A percentile compares a stretch with the other conserved stretches of the same genome.
Evolutionary conservation across 2,113 vertebrate species (phyloP).

Genomic region (Larimichthys polyactis): DNA sequence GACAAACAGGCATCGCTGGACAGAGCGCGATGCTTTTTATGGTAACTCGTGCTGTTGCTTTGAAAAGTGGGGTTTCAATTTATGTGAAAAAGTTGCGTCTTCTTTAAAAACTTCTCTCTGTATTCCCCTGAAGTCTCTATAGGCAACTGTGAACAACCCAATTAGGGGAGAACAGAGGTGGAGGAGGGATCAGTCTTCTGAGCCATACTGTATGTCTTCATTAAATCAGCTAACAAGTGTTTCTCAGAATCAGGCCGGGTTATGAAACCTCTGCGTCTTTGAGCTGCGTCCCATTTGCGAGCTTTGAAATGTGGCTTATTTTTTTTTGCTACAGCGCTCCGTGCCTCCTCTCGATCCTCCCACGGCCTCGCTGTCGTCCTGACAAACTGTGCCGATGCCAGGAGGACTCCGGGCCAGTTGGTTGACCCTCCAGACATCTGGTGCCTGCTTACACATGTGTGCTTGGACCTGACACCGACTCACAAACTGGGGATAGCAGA

Average conservation of each 20-base stretch:
- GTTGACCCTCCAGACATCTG: conserved; percentile 64
- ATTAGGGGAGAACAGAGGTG: conserved; percentile 49
- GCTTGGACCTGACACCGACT: conserved; percentile 27
- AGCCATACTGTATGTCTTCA: conserved; percentile 43
- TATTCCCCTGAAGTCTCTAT: conserved; percentile 12
- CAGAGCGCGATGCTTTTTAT: not conserved
- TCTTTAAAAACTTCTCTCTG: not conserved
- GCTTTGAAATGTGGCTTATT: conserved; percentile 51
- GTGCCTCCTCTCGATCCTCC: conserved; percentile 1
- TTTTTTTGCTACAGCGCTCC: not conserved
- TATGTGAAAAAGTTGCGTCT: conserved; percentile 9
- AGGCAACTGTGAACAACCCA: conserved; percentile 46
- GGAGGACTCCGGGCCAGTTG: conserved; percentile 36
- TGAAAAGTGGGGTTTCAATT: conserved; percentile 1
- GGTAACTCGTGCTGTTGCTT: not conserved
- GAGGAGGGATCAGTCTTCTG: conserved; percentile 31
- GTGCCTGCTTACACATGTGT: conserved; percentile 42
- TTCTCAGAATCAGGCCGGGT: conserved; percentile 28
- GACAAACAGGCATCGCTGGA: not conserved
- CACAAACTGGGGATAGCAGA: conserved; percentile 43
- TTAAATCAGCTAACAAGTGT: conserved; percentile 48
- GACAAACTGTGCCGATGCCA: conserved; percentile 24
- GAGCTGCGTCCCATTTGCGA: conserved; percentile 31
- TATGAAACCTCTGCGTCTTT: conserved; percentile 33
- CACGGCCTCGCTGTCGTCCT: conserved; percentile 30